These are phyloP conservation scores for Odontomyia ornata DNA, from an alignment of 2,888 invertebrate genomes.

Conservation along the genomic window DNA sequence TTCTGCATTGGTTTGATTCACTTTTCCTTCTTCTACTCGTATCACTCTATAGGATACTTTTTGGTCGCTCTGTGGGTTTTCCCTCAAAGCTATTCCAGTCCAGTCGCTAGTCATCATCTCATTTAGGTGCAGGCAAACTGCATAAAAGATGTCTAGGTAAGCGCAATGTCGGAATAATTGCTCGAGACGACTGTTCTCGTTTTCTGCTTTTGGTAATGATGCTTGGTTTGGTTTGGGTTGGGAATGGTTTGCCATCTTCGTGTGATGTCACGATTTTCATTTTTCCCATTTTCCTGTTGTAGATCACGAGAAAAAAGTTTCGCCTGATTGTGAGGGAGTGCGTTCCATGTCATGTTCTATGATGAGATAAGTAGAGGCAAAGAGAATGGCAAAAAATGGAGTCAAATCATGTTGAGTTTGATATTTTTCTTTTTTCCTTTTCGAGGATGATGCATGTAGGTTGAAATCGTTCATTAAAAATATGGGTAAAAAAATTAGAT, in stretches of 20 bases:
- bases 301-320: neutral
- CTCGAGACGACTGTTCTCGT: neutral
- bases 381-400: neutral
- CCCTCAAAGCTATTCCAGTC: no score
- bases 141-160: conserved; percentile 4
- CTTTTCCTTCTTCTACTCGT: conserved; percentile 1
- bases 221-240: neutral
- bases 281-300: conserved; percentile 6
- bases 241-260: neutral
- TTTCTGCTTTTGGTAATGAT: conserved; percentile 7
- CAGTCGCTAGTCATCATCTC: no score
- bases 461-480: no score
- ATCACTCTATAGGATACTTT: no score
- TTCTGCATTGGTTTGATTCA: neutral
- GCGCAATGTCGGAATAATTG: neutral
- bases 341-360: neutral
- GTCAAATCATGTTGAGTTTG: neutral
- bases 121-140: neutral
- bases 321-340: neutral
- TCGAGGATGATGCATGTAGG: no score
- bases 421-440: no score
- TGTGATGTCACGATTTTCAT: conserved; percentile 15
- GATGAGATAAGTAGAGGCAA: neutral
- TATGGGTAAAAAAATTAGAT: no score
- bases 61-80: no score